phyloP scores from a whole-genome alignment of 2,888 invertebrate genomes.

The Flexamia atlantica region DNA sequence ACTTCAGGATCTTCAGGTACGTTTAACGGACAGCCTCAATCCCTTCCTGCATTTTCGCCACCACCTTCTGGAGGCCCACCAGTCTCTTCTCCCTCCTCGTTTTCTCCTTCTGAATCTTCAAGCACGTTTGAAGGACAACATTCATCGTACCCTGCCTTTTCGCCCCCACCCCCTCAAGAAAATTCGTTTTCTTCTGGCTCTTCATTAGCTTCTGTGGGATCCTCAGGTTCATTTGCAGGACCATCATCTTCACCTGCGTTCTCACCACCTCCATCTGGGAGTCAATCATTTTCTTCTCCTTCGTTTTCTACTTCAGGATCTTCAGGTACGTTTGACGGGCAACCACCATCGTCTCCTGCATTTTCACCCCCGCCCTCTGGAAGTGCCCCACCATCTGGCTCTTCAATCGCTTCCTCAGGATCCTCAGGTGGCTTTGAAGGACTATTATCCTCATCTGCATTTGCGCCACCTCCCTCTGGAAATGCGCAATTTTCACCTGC shows the following conservation, averaged over 20 bases:
- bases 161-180: not conserved
- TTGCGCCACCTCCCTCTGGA: not conserved
- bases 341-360: not conserved
- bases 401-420: too few species aligned
- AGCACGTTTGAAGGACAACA: too few species aligned
- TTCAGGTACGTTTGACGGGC: not conserved
- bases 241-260: too few species aligned
- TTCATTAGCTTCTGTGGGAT: too few species aligned
- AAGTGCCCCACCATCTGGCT: not conserved
- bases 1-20: not conserved
- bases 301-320: not conserved
- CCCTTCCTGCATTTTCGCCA: not conserved
- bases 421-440: too few species aligned
- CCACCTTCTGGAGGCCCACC: too few species aligned
- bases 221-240: too few species aligned
- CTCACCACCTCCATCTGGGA: not conserved
- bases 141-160: too few species aligned
- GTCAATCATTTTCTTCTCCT: too few species aligned
- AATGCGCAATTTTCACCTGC: not conserved
- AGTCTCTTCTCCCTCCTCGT: not conserved
- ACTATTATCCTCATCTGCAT: not conserved
- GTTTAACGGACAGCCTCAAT: not conserved
- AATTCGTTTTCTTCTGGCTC: too few species aligned
- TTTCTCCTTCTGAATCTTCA: too few species aligned
- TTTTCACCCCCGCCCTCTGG: not conserved